phyloP scores from a whole-genome alignment of 2,888 invertebrate species.

The Dascillus cervinus region DNA sequence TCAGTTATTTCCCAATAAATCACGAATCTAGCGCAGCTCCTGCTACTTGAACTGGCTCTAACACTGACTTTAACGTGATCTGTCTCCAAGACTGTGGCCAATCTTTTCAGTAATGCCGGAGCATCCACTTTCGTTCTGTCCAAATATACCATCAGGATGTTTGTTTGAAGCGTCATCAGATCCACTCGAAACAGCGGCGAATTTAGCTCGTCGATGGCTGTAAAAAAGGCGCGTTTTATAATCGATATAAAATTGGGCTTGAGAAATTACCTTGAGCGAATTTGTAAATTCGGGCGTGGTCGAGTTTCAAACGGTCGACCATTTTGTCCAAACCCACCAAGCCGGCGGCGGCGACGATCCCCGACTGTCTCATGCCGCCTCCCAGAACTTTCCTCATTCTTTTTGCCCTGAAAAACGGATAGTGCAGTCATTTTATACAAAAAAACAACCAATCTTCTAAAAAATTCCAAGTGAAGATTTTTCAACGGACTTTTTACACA shows the following conservation, averaged over 20 bases:
- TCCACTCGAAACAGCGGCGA: slow-evolving; percentile 58
- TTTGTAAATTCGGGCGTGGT: slow-evolving; percentile 62
- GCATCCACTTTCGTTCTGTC: slow-evolving; percentile 48
- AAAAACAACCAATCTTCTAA: too few relatives aligned
- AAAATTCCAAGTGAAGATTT: too few relatives aligned
- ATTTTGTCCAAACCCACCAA: slow-evolving; percentile 75
- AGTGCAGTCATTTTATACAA: too few relatives aligned
- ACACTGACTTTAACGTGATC: slow-evolving; percentile 50
- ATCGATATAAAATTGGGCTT: too few relatives aligned
- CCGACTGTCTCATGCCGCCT: slow-evolving; percentile 89
- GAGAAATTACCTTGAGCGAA: slow-evolving; percentile 69
- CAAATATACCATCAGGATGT: slow-evolving; percentile 63
- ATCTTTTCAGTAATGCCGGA: slow-evolving; percentile 47
- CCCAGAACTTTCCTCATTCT: slow-evolving; percentile 81
- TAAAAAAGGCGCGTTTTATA: too few relatives aligned
- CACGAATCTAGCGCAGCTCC: slow-evolving; percentile 58
- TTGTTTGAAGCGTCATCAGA: slow-evolving; percentile 56
- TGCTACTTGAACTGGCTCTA: slow-evolving; percentile 52
- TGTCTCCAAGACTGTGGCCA: slow-evolving; percentile 42
- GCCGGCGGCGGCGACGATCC: slow-evolving; percentile 84
- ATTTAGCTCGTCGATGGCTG: slow-evolving; percentile 54
- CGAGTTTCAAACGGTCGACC: slow-evolving; percentile 59
- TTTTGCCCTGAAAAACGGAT: slow-evolving; percentile 58
- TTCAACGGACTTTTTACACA: too few relatives aligned
- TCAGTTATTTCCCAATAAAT: slow-evolving; percentile 64